Percentiles rank a stretch among this genome's conserved stretches.
Evolutionary conservation across 2,888 invertebrate species (phyloP).

Genomic region (Xylophagus ater): DNA sequence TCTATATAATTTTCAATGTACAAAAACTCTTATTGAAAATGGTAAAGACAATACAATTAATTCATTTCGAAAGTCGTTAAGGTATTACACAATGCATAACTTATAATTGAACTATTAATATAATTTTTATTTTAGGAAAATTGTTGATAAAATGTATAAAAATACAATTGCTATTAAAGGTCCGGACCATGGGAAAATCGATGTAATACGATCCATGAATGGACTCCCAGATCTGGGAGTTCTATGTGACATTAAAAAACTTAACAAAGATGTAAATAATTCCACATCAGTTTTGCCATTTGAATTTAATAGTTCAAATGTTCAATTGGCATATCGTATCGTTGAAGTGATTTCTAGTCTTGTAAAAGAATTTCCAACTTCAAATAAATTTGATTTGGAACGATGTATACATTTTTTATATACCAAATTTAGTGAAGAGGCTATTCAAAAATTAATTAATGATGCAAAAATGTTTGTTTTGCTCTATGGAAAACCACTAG

Average conservation of each 20-base stretch:
- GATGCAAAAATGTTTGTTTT: not conserved
- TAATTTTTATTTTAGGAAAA: conserved; percentile 21
- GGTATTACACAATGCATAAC: conserved; percentile 22
- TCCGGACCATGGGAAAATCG: conserved; percentile 24
- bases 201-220: conserved; percentile 31
- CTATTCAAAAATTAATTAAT: not conserved
- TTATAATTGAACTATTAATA: conserved; percentile 5
- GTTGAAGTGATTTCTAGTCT: not conserved
- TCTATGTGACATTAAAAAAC: conserved; percentile 31
- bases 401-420: conserved; percentile 4
- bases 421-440: not conserved
- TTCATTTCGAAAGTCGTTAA: conserved; percentile 25
- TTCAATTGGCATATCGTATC: not conserved
- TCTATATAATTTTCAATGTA: conserved; percentile 30
- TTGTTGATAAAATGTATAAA: conserved; percentile 30
- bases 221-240: conserved; percentile 28
- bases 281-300: not conserved
- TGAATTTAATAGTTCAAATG: not conserved
- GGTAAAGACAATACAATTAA: conserved; percentile 22
- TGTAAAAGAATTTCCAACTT: not conserved
- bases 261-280: conserved; percentile 14
- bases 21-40: conserved; percentile 27
- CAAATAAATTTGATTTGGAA: conserved; percentile 1
- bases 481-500: not conserved
- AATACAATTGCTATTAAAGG: conserved; percentile 29